Percentiles rank a stretch among this genome's conserved stretches.
Conservation (phyloP, 2,888 invertebrate species). For the Amblyjoppa fuscipennis region DNA sequence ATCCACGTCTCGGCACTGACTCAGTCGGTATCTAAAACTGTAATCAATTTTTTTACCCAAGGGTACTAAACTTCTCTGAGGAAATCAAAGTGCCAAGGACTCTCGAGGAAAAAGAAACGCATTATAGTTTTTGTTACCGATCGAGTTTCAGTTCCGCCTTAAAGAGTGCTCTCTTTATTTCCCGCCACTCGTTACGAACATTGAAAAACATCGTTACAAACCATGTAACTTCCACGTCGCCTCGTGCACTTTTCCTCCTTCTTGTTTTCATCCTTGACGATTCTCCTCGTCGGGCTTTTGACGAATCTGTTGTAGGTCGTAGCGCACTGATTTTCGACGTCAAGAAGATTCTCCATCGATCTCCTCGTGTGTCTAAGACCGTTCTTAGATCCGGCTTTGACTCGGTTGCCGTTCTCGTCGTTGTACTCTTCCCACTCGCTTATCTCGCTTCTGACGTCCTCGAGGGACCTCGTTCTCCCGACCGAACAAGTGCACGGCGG, state of each 20-base stretch:
- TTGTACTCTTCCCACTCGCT: constrained; percentile 88
- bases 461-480: constrained; percentile 89
- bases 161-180: too few relatives aligned
- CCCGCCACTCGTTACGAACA: neutral
- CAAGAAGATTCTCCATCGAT: constrained; percentile 90
- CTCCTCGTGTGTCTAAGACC: constrained; percentile 87
- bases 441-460: constrained; percentile 90
- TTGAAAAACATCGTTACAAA: constrained; percentile 65
- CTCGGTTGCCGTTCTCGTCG: constrained; percentile 88
- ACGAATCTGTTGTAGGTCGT: constrained; percentile 76
- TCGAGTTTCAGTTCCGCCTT: neutral
- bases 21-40: neutral
- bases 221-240: constrained; percentile 83
- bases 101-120: neutral
- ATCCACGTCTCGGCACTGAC: neutral
- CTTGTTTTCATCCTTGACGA: constrained; percentile 72
- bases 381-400: constrained; percentile 86
- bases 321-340: constrained; percentile 76
- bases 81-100: too few relatives aligned
- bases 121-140: neutral
- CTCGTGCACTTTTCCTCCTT: constrained; percentile 76
- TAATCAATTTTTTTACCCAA: neutral
- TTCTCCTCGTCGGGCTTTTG: constrained; percentile 73
- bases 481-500: constrained; percentile 88
- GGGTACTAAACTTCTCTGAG: neutral